Base-by-base conservation (phyloP, 2,888 invertebrate species). In the Trissonchulus latispiculum region DNA sequence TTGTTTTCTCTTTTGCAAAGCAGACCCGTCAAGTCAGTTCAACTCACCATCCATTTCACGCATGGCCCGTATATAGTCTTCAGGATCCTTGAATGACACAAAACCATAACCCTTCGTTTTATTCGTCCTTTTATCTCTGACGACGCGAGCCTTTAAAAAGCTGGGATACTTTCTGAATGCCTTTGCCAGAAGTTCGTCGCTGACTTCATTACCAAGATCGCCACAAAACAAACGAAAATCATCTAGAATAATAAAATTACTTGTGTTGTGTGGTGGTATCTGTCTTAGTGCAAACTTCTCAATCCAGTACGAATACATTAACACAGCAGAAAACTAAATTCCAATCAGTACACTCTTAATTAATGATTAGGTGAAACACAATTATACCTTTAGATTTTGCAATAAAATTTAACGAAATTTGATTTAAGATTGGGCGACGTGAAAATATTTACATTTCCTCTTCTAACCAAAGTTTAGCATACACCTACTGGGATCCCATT, bases 91-190 rank as follows among this genome's bases (percentile, higher is more conserved):
- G 84, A 99, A 99, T 81, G 96, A 96, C 77, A 97, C 93, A 84
- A 99, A 99, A 0, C 99, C 99, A 84, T 95, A 99, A 0, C 99
- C 99, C 86, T 96, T 96, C 77, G 95, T 95, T 84, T 99, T 99
- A 82, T 96, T 96, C 0, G 95, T 94, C 59, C 96, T 87, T 81
- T 95, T 95, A 84, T 99, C 99, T 72, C 99, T 87, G 1, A 99
- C 89, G 31, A 99, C 97, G 84, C 95, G 93, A 0, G 97, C 96
- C 81, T 90, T 90, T 82, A 91, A 89, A 85, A 99, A 99, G 31
- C 95, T 94, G 0, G 90, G 90, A 85, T 90, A 95, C 83, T 93
- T 93, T 81, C 92, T 91, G 83, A 99, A 99, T 0, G 96, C 95
- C 78, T 97, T 88, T 0, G 92, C 92, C n/a, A 99, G 86, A 75